Percentiles rank a stretch among this genome's conserved stretches.
Evolutionary conservation across 1,140 invertebrate species (phyloP).

Genomic region (Tetramorium parvispinum): DNA sequence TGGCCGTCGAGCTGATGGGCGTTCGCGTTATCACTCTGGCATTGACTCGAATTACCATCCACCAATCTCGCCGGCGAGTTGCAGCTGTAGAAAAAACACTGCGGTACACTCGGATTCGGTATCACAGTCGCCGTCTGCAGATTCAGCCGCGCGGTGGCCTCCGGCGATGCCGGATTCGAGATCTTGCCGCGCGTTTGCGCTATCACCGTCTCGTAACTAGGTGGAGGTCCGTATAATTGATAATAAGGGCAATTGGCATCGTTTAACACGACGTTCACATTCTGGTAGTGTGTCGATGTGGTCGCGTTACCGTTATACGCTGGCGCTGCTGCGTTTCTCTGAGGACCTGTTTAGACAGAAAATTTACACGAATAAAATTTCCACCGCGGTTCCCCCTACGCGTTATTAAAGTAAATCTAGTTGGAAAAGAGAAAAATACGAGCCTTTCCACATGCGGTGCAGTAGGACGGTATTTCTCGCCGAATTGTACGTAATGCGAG

Average conservation of each 20-base stretch:
- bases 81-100: conserved; percentile 76
- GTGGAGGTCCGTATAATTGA: conserved; percentile 85
- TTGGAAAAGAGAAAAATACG: conserved; percentile 33
- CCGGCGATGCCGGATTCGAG: conserved; percentile 76
- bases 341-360: conserved; percentile 65
- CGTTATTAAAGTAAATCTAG: neutral
- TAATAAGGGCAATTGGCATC: conserved; percentile 84
- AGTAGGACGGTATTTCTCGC: conserved; percentile 84
- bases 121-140: conserved; percentile 48
- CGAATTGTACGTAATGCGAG: conserved; percentile 84
- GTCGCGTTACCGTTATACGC: conserved; percentile 68
- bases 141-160: conserved; percentile 62
- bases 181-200: conserved; percentile 82
- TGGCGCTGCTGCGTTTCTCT: conserved; percentile 67
- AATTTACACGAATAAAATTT: neutral
- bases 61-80: conserved; percentile 70
- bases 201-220: conserved; percentile 86
- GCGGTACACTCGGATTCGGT: conserved; percentile 66
- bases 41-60: conserved; percentile 51
- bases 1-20: conserved; percentile 45
- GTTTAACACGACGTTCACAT: conserved; percentile 82
- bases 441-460: conserved; percentile 85
- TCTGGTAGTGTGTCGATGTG: conserved; percentile 81
- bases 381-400: neutral
- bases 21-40: conserved; percentile 34